A percentile compares a stretch with the other conserved stretches of the same genome.
These are phyloP conservation scores for Sebastiscus albofasciatus DNA, from an alignment of 2,797 vertebrate genomes.

Conservation along the genomic window DNA sequence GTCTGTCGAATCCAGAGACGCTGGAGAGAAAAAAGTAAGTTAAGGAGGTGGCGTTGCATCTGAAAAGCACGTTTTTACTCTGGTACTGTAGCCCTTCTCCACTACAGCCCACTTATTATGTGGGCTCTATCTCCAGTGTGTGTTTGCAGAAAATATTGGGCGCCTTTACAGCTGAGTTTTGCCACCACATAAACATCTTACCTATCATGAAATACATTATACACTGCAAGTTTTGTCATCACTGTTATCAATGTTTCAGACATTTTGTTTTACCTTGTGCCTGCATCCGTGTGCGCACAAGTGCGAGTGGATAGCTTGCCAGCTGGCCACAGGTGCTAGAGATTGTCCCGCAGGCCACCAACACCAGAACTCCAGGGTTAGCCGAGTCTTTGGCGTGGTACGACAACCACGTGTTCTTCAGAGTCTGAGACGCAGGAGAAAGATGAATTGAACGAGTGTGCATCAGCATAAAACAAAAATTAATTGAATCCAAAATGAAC, in stretches of 20 bases:
- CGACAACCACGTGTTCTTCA: slow-evolving; percentile 93
- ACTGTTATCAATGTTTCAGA: background rate
- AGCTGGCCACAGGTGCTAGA: slow-evolving; percentile 97
- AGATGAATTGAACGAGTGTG: background rate
- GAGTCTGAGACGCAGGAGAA: slow-evolving; percentile 78
- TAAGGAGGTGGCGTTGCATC: slow-evolving; percentile 1
- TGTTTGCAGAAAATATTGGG: background rate
- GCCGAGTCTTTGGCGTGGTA: slow-evolving; percentile 89
- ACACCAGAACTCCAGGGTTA: slow-evolving; percentile 92
- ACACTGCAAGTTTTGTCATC: background rate
- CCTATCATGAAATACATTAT: background rate
- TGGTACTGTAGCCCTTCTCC: background rate
- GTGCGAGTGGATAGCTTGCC: slow-evolving; percentile 95
- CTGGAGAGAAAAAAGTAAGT: slow-evolving; percentile 70
- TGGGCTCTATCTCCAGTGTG: background rate
- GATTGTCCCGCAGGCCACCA: slow-evolving; percentile 94
- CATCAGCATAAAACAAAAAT: background rate
- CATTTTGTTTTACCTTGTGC: slow-evolving; percentile 88
- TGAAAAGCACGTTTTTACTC: background rate
- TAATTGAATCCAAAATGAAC: background rate
- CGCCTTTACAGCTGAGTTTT: background rate
- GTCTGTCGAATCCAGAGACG: slow-evolving; percentile 87
- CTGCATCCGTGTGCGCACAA: slow-evolving; percentile 98
- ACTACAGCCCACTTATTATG: background rate
- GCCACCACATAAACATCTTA: background rate